A percentile compares a stretch with the other conserved stretches of the same genome.
Conservation (phyloP, 2,888 invertebrate genomes). For the Hedychridium roseum region DNA sequence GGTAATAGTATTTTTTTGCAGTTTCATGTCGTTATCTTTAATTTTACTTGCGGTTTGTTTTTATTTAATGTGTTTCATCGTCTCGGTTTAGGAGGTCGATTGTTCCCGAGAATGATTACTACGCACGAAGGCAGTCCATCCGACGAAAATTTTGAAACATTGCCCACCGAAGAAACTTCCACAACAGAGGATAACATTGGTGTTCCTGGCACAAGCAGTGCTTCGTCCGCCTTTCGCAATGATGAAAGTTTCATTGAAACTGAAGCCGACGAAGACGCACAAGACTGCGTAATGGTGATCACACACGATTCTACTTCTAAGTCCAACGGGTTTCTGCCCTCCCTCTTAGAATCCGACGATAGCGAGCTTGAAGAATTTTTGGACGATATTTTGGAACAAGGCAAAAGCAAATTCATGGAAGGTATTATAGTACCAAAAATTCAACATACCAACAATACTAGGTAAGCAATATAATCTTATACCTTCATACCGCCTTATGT, state of each 20-base stretch:
- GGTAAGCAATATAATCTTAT: too few species aligned
- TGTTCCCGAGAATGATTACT: conserved; percentile 45
- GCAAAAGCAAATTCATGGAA: conserved; percentile 69
- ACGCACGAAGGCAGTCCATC: conserved; percentile 45
- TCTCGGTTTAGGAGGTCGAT: conserved; percentile 49
- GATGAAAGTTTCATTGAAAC: conserved; percentile 54
- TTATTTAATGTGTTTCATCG: conserved; percentile 1
- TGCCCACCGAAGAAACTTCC: conserved; percentile 46
- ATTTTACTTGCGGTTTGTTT: not conserved
- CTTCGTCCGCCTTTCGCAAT: conserved; percentile 41
- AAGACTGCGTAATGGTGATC: conserved; percentile 49
- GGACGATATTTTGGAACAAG: conserved; percentile 73
- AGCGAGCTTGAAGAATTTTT: conserved; percentile 82
- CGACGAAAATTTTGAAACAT: conserved; percentile 51
- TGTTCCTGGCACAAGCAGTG: conserved; percentile 47
- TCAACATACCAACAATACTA: conserved; percentile 51
- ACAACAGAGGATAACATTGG: conserved; percentile 44
- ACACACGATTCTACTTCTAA: conserved; percentile 52
- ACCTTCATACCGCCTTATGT: too few species aligned
- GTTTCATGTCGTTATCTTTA: not conserved
- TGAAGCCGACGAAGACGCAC: conserved; percentile 55
- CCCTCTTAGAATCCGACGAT: conserved; percentile 82
- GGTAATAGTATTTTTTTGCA: too few species aligned
- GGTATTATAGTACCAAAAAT: conserved; percentile 60
- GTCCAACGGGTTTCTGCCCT: conserved; percentile 68